A percentile compares a stretch with the other conserved stretches of the same genome.
Evolutionary conservation across 2,113 vertebrate species (phyloP).

Genomic region (Gambusia affinis): DNA sequence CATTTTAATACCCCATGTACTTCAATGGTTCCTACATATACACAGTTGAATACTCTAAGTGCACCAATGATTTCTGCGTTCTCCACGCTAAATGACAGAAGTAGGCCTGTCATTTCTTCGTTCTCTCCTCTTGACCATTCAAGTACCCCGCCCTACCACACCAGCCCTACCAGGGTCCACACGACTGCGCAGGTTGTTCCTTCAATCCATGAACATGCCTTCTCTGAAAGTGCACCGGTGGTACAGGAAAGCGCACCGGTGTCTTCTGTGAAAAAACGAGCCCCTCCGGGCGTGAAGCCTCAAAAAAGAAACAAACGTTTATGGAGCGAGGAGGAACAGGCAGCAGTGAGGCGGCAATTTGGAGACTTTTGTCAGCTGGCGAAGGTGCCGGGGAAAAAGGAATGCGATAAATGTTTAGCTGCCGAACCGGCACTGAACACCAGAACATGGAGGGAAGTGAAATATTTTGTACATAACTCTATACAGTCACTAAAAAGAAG

Average conservation of each 20-base stretch:
- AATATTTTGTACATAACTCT: conserved; percentile 76
- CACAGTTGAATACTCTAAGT: conserved; percentile 49
- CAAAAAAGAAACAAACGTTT: conserved; percentile 69
- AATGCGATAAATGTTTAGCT: conserved; percentile 73
- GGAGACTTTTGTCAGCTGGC: conserved; percentile 67
- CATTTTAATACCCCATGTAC: conserved; percentile 52
- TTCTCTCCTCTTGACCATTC: conserved; percentile 64
- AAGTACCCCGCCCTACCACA: conserved; percentile 33
- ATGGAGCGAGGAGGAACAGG: conserved; percentile 72
- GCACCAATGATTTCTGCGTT: conserved; percentile 47
- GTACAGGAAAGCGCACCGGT: conserved; percentile 2
- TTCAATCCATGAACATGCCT: conserved; percentile 37
- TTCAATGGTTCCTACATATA: conserved; percentile 64
- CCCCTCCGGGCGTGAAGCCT: conserved; percentile 30
- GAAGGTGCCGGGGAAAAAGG: conserved; percentile 75
- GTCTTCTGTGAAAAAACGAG: conserved; percentile 14
- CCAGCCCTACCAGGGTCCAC: conserved; percentile 13
- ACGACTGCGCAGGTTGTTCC: conserved; percentile 66
- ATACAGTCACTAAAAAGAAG: conserved; percentile 71
- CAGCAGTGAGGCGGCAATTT: conserved; percentile 67
- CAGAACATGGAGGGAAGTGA: conserved; percentile 74
- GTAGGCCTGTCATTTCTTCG: conserved; percentile 51
- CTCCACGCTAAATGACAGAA: conserved; percentile 48
- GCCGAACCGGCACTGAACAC: conserved; percentile 68
- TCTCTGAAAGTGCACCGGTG: conserved; percentile 17